Evolutionary conservation across 2,888 invertebrate species (phyloP).

Genomic region (Lepas anatifera): DNA sequence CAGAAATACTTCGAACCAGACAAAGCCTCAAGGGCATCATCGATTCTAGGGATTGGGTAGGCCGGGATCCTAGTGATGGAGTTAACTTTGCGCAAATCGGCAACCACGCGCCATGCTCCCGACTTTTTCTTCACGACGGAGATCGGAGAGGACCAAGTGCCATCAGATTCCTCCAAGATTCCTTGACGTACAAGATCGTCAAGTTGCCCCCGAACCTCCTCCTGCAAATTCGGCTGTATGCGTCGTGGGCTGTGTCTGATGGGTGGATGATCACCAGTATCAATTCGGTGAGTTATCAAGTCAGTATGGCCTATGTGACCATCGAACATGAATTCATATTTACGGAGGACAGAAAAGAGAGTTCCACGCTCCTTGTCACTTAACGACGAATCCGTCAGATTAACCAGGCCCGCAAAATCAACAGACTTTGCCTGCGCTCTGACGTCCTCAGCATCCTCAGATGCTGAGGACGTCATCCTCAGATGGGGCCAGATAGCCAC

Average conservation of each 20-base stretch:
- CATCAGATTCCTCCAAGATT: neutral
- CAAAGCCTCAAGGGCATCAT: no score
- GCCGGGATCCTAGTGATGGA: neutral
- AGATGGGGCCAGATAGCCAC: no score
- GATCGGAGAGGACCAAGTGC: neutral
- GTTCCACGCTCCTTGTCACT: neutral
- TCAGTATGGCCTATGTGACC: neutral
- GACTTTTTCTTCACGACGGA: no score
- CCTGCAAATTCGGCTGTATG: neutral
- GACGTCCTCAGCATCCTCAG: no score
- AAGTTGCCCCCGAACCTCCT: neutral
- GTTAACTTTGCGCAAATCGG: neutral
- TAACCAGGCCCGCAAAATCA: neutral
- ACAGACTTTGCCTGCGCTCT: no score
- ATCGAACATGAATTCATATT: neutral
- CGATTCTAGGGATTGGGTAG: no score
- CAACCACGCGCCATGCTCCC: neutral
- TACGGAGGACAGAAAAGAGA: neutral
- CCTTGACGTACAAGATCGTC: neutral
- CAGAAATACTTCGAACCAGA: no score
- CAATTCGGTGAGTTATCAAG: neutral
- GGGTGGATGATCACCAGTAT: neutral
- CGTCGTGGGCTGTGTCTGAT: neutral
- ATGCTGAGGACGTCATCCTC: no score
- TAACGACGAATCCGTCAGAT: neutral